phyloP scores from a whole-genome alignment of 2,797 vertebrate species.

The Denticeps clupeoides region DNA sequence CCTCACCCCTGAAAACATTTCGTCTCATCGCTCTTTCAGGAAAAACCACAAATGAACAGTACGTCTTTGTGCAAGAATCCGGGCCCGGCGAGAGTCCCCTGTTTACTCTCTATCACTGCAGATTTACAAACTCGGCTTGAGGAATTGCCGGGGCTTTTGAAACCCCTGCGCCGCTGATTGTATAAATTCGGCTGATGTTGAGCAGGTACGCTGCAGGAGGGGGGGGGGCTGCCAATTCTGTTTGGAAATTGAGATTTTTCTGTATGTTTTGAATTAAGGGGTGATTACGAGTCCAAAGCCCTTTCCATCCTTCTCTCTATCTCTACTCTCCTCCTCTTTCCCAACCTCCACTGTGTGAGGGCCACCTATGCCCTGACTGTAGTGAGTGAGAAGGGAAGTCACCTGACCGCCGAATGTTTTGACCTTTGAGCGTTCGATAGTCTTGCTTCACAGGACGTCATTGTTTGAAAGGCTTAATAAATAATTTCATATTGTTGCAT shows the following conservation, averaged over 20 bases:
- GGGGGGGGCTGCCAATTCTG: slow-evolving; percentile 21
- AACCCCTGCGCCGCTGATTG: slow-evolving; percentile 33
- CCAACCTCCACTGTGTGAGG: too few relatives aligned
- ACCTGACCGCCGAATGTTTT: slow-evolving; percentile 18
- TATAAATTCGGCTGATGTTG: slow-evolving; percentile 31
- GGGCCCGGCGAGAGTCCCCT: slow-evolving; percentile 23
- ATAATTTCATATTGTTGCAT: slow-evolving; percentile 47
- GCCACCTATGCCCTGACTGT: too few relatives aligned
- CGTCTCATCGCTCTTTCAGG: slow-evolving; percentile 33
- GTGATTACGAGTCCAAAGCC: slow-evolving; percentile 20
- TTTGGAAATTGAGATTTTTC: slow-evolving; percentile 28
- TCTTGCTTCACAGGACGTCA: slow-evolving; percentile 10
- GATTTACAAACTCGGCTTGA: slow-evolving; percentile 31
- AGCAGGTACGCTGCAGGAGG: slow-evolving; percentile 28
- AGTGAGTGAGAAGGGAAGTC: slow-evolving; percentile 9
- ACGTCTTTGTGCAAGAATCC: slow-evolving; percentile 12
- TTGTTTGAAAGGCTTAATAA: slow-evolving; percentile 43
- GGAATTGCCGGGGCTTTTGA: slow-evolving; percentile 28
- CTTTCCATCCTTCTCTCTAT: background rate
- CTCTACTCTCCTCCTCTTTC: slow-evolving; percentile 3
- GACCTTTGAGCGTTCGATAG: slow-evolving; percentile 19
- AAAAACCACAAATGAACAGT: slow-evolving; percentile 29
- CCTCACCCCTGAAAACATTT: background rate
- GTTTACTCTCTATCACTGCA: slow-evolving; percentile 31
- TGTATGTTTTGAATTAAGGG: slow-evolving; percentile 29